phyloP scores from a whole-genome alignment of 2,113 vertebrate genomes.

The Limnothrissa miodon region DNA sequence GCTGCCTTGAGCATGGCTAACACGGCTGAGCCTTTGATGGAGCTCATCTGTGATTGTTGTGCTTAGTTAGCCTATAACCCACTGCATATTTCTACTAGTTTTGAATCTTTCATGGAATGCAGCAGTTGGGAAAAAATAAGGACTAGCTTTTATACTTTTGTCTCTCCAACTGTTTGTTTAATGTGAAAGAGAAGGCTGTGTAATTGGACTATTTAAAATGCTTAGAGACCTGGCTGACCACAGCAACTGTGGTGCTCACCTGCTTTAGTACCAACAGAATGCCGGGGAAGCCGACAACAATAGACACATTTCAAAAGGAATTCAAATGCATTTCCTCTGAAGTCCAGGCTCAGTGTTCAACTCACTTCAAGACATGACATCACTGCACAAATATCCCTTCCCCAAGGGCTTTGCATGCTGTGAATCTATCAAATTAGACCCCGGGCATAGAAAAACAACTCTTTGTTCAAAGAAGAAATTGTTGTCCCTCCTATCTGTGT shows the following conservation, averaged over 20 bases:
- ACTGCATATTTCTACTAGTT: not conserved
- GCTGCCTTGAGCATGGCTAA: not conserved
- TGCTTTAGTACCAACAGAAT: not conserved
- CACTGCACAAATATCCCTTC: not conserved
- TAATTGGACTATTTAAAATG: not conserved
- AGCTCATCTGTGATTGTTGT: not conserved
- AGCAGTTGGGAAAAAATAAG: not conserved
- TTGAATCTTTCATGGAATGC: not conserved
- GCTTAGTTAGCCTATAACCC: not conserved
- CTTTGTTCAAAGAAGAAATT: not conserved
- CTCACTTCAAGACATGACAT: not conserved
- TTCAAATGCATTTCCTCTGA: not conserved
- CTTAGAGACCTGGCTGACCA: not conserved
- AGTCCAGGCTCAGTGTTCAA: not conserved
- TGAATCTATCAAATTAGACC: not conserved
- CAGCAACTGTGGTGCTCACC: not conserved
- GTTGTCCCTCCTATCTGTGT: not conserved
- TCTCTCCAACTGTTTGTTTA: not conserved
- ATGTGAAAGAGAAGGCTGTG: not conserved
- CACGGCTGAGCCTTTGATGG: not conserved
- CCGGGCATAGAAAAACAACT: not conserved
- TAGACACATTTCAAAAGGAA: conserved; percentile 4
- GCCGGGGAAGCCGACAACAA: not conserved
- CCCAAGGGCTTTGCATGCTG: not conserved
- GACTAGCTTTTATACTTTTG: not conserved